Conservation (phyloP, 64 coral and sea anemone genomes). For the Porites lutea region DNA sequence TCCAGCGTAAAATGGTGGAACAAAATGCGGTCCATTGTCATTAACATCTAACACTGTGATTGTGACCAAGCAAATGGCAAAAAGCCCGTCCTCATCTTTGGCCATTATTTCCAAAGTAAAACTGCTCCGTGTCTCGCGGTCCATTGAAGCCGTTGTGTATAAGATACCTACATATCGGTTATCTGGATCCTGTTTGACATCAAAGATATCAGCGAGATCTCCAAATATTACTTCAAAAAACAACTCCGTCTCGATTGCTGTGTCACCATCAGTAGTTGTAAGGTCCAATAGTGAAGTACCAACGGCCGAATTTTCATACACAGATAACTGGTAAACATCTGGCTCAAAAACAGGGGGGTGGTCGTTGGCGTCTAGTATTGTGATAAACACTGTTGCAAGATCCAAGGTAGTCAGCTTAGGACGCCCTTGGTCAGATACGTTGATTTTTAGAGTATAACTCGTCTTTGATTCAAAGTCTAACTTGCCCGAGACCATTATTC, state of each 20-base stretch:
- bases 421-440: conserved; percentile 86
- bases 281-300: conserved; percentile 50
- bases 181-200: conserved; percentile 44
- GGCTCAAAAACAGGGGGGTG: conserved; percentile 72
- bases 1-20: conserved; percentile 61
- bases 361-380: conserved; percentile 71
- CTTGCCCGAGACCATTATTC: conserved; percentile 71
- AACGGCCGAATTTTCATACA: conserved; percentile 68
- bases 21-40: conserved; percentile 82
- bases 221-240: conserved; percentile 57
- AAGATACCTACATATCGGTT: conserved; percentile 46
- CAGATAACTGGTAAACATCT: conserved; percentile 33
- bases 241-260: conserved; percentile 36
- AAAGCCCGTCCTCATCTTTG: conserved; percentile 62
- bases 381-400: conserved; percentile 68
- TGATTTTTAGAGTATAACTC: conserved; percentile 77
- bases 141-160: conserved; percentile 37
- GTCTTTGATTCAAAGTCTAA: conserved; percentile 74
- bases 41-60: conserved; percentile 79
- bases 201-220: conserved; percentile 56
- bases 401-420: conserved; percentile 57
- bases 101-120: conserved; percentile 54
- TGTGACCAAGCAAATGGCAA: conserved; percentile 53
- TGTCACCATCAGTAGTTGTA: conserved; percentile 65
- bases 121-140: conserved; percentile 41